phyloP scores from a whole-genome alignment of 2,888 invertebrate species.

The Mamestra brassicae region DNA sequence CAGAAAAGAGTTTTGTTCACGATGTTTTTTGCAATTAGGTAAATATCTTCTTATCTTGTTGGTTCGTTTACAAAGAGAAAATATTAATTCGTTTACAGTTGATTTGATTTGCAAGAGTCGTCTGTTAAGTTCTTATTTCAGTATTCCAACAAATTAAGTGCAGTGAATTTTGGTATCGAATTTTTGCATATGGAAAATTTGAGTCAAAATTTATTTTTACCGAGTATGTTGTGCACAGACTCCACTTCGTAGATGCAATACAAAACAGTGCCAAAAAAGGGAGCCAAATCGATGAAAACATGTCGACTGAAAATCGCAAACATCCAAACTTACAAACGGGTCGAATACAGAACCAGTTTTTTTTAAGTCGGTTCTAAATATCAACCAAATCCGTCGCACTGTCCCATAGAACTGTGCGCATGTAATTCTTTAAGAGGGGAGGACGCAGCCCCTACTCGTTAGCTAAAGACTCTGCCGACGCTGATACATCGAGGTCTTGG shows the following conservation, averaged over 20 bases:
- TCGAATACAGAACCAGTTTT: too few relatives aligned
- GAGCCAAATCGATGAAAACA: background rate
- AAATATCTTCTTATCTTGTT: background rate
- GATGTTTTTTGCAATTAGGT: slow-evolving; percentile 10
- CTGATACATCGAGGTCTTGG: slow-evolving; percentile 55
- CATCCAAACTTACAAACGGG: too few relatives aligned
- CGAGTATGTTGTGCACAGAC: too few relatives aligned
- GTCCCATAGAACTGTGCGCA: slow-evolving; percentile 10
- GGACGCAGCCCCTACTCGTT: slow-evolving; percentile 43
- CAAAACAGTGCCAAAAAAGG: background rate
- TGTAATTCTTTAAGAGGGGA: slow-evolving; percentile 42
- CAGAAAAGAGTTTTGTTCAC: slow-evolving; percentile 14
- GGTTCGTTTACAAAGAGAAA: background rate
- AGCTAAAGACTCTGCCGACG: slow-evolving; percentile 50
- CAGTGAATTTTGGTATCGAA: background rate
- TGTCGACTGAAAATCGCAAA: background rate
- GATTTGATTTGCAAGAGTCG: background rate
- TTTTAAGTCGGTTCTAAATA: too few relatives aligned
- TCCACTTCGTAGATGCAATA: background rate
- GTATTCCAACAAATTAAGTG: background rate
- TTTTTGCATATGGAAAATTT: too few relatives aligned
- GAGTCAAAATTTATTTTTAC: too few relatives aligned
- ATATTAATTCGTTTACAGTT: background rate
- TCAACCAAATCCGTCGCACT: background rate
- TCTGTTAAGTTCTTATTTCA: background rate